Conservation (phyloP, 2,797 vertebrate species). For the Hoplostethus atlanticus region DNA sequence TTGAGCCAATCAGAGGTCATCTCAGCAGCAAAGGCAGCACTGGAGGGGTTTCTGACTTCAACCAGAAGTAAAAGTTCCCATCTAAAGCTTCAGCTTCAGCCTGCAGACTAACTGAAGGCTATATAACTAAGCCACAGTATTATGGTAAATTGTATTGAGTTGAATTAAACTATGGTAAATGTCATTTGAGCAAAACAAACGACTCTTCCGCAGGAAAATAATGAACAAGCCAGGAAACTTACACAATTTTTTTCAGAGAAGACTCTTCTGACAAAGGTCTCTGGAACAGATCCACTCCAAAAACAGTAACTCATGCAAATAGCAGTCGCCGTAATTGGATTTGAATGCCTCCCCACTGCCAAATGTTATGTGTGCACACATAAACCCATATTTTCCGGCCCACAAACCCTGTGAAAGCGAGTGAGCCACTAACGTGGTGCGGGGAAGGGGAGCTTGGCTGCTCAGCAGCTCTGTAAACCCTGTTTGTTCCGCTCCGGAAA, state of each 20-base stretch:
- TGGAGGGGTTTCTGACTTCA: constrained; percentile 4
- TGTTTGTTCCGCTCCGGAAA: constrained; percentile 79
- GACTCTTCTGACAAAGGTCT: constrained; percentile 67
- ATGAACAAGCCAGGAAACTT: constrained; percentile 50
- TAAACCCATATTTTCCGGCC: constrained; percentile 84
- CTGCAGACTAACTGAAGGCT: constrained; percentile 15
- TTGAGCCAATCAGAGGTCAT: constrained; percentile 32
- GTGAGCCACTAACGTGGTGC: constrained; percentile 73
- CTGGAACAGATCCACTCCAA: constrained; percentile 66
- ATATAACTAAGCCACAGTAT: constrained; percentile 20
- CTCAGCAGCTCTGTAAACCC: constrained; percentile 77
- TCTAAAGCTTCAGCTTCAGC: constrained; percentile 19
- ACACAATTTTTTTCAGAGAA: constrained; percentile 33
- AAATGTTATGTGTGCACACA: constrained; percentile 83
- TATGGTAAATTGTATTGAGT: constrained; percentile 12
- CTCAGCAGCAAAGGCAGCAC: not conserved
- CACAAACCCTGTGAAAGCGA: constrained; percentile 79
- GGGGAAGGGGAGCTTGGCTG: constrained; percentile 69
- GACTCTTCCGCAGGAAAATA: constrained; percentile 29
- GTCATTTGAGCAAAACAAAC: constrained; percentile 28
- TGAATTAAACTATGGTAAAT: constrained; percentile 33
- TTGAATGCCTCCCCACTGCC: constrained; percentile 83
- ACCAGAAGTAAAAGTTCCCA: constrained; percentile 17
- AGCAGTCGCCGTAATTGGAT: constrained; percentile 81
- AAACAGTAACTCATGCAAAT: constrained; percentile 83